Evolutionary conservation across 2,888 invertebrate species (phyloP), one percentile per base, ranked within the genome.

Genomic region (Lepidochitona cinerea): DNA sequence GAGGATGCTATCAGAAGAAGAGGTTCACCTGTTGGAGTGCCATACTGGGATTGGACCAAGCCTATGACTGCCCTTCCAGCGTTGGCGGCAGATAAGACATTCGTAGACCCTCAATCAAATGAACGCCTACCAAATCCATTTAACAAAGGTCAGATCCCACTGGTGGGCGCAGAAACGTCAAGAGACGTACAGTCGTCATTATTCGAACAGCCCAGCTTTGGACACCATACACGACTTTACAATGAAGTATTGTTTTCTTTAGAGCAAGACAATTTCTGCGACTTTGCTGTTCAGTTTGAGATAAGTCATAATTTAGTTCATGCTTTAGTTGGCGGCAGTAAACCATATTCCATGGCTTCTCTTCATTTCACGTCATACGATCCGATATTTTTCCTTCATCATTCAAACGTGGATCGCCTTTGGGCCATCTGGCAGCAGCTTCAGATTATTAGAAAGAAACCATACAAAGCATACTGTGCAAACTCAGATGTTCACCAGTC

Each of bases 21-120:
- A 23, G 80, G 80, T 3, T 75, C 79, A 12, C 70, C 72, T 1
- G 73, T 78, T 64, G 80, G 80, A 32, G 70, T 80, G 1, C 80
- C 80, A 9, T 80, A 79, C 74, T 80, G 80, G 80, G 80, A 80
- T 54, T 80, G 76, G 76, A 75, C 77, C 0, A 52, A 64, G 49
- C 80, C 79, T 9, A 70, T 71, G 53, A 70, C 68, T n/a, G n/a
- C n/a, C 5, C 49, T 81, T 0, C 81, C 81, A 7, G 54, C 41
- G 18, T 54, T 81, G 35, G 73, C 72, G 33, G 65, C 70, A 12
- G 71, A 75, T 14, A 75, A 69, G 32, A 75, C 71, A n/a, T 80
- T 76, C 54, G 37, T 37, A 23, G 76, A 80, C 59, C 76, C 74
- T 1, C 5, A 70, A 29, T 68, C 68, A 6, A 66, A 72, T 7